Evolutionary conservation across 2,888 invertebrate species (phyloP), one percentile per base, ranked within the genome.

Genomic region (Latheticus oryzae): DNA sequence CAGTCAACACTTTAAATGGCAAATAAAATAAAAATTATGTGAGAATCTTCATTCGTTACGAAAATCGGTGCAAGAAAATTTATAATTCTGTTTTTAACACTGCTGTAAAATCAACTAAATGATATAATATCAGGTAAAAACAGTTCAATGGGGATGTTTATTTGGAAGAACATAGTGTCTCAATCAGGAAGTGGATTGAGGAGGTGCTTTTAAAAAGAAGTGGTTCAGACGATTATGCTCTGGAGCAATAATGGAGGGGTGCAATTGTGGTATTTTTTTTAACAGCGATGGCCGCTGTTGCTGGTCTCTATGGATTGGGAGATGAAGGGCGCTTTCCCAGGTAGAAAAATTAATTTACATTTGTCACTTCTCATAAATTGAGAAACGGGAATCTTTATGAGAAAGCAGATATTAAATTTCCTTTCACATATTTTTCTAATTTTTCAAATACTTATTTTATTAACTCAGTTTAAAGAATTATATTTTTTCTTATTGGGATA

Each of bases 301-400:
- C 90, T 71, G 90, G 90, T 74, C 85, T 90, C 57, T 90, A 90
- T 77, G 89, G 90, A 71, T 84, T 90, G 74, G 88, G 89, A 74
- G 90, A 90, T 79, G 90, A 90, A 76, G 82, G 83, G 74, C 85
- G 89, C 47, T 68, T 65, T 62, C 76, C 75, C 67, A 78, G 77
- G 76, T 76, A 73, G 28, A 32, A 24, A 3, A 19, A 19, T 5
- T 19, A 19, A 19, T n/a, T n/a, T n/a, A n/a, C n/a, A n/a, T n/a
- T n/a, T n/a, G n/a, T n/a, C n/a, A n/a, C n/a, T n/a, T n/a, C n/a
- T n/a, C n/a, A n/a, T n/a, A n/a, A n/a, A n/a, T n/a, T n/a, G n/a
- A n/a, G n/a, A n/a, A n/a, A n/a, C n/a, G n/a, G n/a, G n/a, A n/a
- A n/a, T n/a, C n/a, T n/a, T n/a, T n/a, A n/a, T n/a, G n/a, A n/a